Evolutionary conservation across 2,113 vertebrate species (phyloP), one percentile per base, ranked within the genome.

Genomic region (Megaceryle maxima): DNA sequence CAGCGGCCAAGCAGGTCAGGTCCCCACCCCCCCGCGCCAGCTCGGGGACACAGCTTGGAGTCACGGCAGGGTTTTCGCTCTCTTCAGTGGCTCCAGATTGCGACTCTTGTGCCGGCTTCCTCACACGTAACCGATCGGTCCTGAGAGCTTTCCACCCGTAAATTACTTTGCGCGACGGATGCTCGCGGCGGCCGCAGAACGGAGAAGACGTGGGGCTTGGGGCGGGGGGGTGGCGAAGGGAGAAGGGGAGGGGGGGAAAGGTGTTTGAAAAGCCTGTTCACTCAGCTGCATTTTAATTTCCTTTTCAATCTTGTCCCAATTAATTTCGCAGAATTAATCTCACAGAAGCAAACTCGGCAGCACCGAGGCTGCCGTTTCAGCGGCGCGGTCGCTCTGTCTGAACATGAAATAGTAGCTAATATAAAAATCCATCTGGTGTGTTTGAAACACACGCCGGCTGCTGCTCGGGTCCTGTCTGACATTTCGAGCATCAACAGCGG

Each of bases 231-330:
- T 2, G 9, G 44, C 1, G 19, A 10, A 39, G 24, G 35, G 20
- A 16, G 17, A 9, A 4, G 31, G 11, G 37, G 29, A 35, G 48
- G 51, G 22, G 28, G 39, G 35, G 80, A 95, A 97, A 97, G 97
- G 98, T 98, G 97, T 98, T 97, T 88, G 97, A 95, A 96, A 97
- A 96, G 97, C 97, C 97, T 98, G 98, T 97, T 98, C 98, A 97
- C 97, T 98, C 97, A 97, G 97, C 98, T 98, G 98, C 97, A 94
- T 98, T 98, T 97, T 98, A 98, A 98, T 98, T 98, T 98, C 98
- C 98, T 98, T 98, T 98, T 98, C 99, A 98, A 98, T 99, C 98
- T 98, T 98, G 98, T 98, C 98, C 98, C 98, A 99, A 99, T 99
- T 99, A 99, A 99, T 99, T 99, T 97, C 87, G 75, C 97, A 92